A percentile compares a stretch with the other conserved stretches of the same genome.
phyloP scores from a whole-genome alignment of 2,113 vertebrate species.

The Aptenodytes patagonicus region DNA sequence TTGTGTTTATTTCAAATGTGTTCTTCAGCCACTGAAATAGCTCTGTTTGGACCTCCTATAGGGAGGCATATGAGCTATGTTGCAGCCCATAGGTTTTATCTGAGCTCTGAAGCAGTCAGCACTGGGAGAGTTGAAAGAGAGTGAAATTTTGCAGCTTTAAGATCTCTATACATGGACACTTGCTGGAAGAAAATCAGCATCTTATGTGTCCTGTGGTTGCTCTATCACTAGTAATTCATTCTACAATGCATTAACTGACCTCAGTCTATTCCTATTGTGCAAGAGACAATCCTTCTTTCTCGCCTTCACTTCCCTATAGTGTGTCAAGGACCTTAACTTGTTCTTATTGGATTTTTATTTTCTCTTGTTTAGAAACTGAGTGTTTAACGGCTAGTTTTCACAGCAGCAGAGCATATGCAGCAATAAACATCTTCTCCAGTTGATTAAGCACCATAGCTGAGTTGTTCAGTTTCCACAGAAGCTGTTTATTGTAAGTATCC shows the following conservation, averaged over 20 bases:
- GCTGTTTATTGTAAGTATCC: conserved; percentile 34
- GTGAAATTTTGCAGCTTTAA: not conserved
- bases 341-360: conserved; percentile 63
- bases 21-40: not conserved
- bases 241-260: not conserved
- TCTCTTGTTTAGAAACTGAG: conserved; percentile 3
- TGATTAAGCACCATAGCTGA: conserved; percentile 47
- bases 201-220: not conserved
- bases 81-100: not conserved
- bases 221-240: conserved; percentile 30
- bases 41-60: not conserved
- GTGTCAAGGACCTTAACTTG: conserved; percentile 51
- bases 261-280: not conserved
- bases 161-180: not conserved
- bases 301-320: conserved; percentile 1
- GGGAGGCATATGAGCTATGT: not conserved
- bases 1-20: not conserved
- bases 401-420: conserved; percentile 23
- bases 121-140: not conserved
- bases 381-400: conserved; percentile 36
- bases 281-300: not conserved
- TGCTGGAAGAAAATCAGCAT: not conserved
- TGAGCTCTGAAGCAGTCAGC: not conserved
- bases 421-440: conserved; percentile 42
- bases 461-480: conserved; percentile 13